phyloP scores from a whole-genome alignment of 53 echinoderm and acorn worm species.

The Crossaster papposus region DNA sequence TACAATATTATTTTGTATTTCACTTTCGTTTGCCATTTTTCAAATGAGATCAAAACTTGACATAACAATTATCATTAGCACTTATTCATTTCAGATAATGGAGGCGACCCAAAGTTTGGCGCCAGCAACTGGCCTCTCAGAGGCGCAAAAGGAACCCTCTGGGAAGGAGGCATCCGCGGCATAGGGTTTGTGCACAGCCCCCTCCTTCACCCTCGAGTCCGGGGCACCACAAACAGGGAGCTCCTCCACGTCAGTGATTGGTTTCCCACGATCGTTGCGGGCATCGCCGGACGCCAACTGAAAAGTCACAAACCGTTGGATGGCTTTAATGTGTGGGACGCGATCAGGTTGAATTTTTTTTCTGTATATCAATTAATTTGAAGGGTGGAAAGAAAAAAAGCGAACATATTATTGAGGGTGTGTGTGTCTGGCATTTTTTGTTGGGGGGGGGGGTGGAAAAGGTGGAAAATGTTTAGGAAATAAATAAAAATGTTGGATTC shows the following conservation, averaged over 20 bases:
- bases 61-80: too few species aligned
- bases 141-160: slow-evolving; percentile 76
- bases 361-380: too few species aligned
- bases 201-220: slow-evolving; percentile 49
- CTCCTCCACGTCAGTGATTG: slow-evolving; percentile 90
- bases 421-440: too few species aligned
- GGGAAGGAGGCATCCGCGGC: slow-evolving; percentile 85
- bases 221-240: slow-evolving; percentile 61
- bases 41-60: too few species aligned
- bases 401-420: too few species aligned
- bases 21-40: too few species aligned
- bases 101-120: slow-evolving; percentile 56
- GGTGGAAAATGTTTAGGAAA: too few species aligned
- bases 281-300: slow-evolving; percentile 72
- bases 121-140: slow-evolving; percentile 88
- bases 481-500: too few species aligned
- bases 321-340: slow-evolving; percentile 78
- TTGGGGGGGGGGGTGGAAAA: too few species aligned
- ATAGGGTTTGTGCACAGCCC: slow-evolving; percentile 83
- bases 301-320: slow-evolving; percentile 69
- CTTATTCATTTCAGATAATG: slow-evolving; percentile 74
- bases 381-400: too few species aligned
- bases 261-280: slow-evolving; percentile 87
- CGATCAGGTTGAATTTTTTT: slow-evolving; percentile 55
- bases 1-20: too few species aligned